Conservation (phyloP, 2,113 vertebrate genomes). For the Alexandromys fortis region DNA sequence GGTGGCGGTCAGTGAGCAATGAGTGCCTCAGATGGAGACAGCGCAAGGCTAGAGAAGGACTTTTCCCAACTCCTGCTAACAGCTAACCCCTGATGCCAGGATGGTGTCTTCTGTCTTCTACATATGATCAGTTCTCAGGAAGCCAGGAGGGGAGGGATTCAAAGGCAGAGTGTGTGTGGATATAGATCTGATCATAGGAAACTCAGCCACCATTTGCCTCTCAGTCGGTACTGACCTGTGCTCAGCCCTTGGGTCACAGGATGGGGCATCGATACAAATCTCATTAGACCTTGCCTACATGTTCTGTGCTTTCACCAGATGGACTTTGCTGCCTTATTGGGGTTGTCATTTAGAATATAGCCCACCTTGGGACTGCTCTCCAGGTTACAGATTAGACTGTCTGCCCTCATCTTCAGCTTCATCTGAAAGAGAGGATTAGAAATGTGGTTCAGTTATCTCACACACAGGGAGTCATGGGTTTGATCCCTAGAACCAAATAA, state of each 20-base stretch:
- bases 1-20: neutral
- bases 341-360: neutral
- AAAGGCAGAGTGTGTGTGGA: accelerated
- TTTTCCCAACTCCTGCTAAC: neutral
- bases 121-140: neutral
- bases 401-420: neutral
- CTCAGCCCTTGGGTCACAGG: neutral
- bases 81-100: neutral
- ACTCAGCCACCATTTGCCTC: neutral
- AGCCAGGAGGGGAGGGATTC: neutral
- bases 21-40: neutral
- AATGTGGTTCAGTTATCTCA: neutral
- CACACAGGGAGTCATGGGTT: no score
- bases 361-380: neutral
- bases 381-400: neutral
- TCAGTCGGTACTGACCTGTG: no score
- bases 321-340: neutral
- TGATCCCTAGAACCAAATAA: neutral
- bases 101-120: neutral
- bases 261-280: neutral
- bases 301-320: neutral
- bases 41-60: neutral
- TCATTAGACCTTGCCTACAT: no score
- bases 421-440: neutral
- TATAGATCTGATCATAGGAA: no score